Percentiles rank a stretch among this genome's conserved stretches.
These are phyloP conservation scores for Steinernema khuongi DNA, from an alignment of 1,140 invertebrate species.

Conservation along the genomic window DNA sequence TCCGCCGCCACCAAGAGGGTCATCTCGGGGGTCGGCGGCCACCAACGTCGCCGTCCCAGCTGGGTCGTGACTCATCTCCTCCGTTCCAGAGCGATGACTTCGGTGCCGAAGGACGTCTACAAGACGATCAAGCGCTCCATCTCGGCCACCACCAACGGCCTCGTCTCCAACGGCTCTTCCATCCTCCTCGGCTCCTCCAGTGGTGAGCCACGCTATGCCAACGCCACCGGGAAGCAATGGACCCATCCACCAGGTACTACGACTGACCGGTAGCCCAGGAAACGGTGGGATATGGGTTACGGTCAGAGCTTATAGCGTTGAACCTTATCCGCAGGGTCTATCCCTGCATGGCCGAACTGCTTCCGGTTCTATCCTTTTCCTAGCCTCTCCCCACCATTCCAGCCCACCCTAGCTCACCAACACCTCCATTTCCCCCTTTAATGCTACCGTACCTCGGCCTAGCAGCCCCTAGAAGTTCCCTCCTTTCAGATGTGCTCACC, in stretches of 20 bases:
- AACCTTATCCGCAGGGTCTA: too few species aligned
- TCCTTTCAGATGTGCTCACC: slow-evolving; percentile 42
- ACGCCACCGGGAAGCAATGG: slow-evolving; percentile 26
- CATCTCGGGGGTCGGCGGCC: not conserved
- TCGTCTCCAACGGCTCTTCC: slow-evolving; percentile 22
- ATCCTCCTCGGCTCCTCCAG: not conserved
- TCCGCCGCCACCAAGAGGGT: not conserved
- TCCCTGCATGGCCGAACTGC: too few species aligned
- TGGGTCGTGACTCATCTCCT: not conserved
- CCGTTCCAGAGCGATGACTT: not conserved
- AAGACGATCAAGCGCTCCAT: slow-evolving; percentile 44
- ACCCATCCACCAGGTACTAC: slow-evolving; percentile 45
- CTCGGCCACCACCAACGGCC: slow-evolving; percentile 41
- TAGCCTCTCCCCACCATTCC: too few species aligned
- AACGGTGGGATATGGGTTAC: not conserved
- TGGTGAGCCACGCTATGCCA: slow-evolving; percentile 13
- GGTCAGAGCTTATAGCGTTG: too few species aligned
- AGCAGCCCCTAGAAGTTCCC: not conserved
- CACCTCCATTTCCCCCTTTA: too few species aligned
- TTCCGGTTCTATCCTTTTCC: too few species aligned
- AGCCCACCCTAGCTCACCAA: too few species aligned
- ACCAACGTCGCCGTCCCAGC: not conserved
- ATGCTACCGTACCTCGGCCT: not conserved
- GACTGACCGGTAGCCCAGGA: too few species aligned
- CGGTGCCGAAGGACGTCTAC: slow-evolving; percentile 38